A percentile compares a stretch with the other conserved stretches of the same genome.
These are phyloP conservation scores for Danio aesculapii DNA, from an alignment of 2,797 vertebrate genomes.

Conservation along the genomic window DNA sequence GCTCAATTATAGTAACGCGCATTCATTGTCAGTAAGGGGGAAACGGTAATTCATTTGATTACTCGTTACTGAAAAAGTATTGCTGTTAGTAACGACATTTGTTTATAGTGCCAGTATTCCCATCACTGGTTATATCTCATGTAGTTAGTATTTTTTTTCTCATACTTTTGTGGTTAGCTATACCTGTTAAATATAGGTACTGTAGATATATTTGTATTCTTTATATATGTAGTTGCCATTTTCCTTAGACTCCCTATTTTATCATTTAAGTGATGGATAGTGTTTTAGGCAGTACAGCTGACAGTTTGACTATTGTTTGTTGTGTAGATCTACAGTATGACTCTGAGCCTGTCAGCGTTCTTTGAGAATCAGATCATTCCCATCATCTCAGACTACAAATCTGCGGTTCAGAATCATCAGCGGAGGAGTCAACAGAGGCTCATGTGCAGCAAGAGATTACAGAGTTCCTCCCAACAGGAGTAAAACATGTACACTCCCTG, in stretches of 20 bases:
- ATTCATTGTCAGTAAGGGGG: no score
- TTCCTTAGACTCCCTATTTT: background rate
- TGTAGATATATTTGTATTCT: background rate
- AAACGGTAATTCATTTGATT: no score
- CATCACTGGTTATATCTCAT: no score
- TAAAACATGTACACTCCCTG: conserved; percentile 4
- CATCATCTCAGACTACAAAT: conserved; percentile 94
- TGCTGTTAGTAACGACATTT: no score
- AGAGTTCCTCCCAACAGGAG: conserved; percentile 48
- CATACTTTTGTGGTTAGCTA: no score
- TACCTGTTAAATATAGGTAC: background rate
- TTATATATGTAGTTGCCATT: background rate
- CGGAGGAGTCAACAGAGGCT: conserved; percentile 83
- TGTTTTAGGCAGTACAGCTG: no score
- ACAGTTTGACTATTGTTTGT: background rate
- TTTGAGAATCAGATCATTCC: conserved; percentile 94
- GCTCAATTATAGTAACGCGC: no score
- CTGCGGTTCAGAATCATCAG: conserved; percentile 89
- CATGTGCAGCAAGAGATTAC: conserved; percentile 85
- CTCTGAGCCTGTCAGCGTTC: conserved; percentile 93
- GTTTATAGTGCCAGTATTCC: no score
- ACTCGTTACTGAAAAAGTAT: no score
- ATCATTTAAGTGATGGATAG: no score
- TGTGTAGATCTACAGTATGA: conserved; percentile 96
- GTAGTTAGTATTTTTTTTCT: no score